These are phyloP conservation scores for Diploscapter pachys DNA, from an alignment of 1,140 invertebrate genomes.

Conservation along the genomic window DNA sequence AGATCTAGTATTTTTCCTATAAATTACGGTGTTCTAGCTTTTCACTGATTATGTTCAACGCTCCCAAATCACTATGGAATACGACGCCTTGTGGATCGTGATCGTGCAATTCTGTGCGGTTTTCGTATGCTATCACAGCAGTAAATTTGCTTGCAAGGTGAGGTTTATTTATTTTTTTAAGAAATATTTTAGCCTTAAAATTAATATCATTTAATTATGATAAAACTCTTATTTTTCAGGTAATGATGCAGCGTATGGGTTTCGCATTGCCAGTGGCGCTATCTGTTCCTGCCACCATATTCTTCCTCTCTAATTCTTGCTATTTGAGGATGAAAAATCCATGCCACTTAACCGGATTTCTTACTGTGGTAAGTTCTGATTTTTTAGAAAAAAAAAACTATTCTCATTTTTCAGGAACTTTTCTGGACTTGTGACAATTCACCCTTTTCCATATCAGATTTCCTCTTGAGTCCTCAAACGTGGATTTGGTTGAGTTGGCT, in stretches of 20 bases:
- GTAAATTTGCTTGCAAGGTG: constrained; percentile 59
- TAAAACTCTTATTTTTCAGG: constrained; percentile 35
- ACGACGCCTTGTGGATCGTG: constrained; percentile 56
- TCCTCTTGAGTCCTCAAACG: constrained; percentile 43
- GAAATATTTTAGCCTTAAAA: not conserved
- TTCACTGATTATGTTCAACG: constrained; percentile 52
- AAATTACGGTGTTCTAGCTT: constrained; percentile 27
- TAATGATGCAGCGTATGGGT: constrained; percentile 54
- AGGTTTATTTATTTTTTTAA: not conserved
- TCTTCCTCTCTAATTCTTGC: constrained; percentile 46
- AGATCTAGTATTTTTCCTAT: constrained; percentile 47
- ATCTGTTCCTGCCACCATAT: constrained; percentile 47
- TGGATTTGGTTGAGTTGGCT: constrained; percentile 57
- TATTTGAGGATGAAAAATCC: constrained; percentile 34
- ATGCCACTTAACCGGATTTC: constrained; percentile 47
- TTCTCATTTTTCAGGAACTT: constrained; percentile 24
- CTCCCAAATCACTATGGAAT: constrained; percentile 53
- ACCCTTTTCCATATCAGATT: constrained; percentile 31
- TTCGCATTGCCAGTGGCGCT: constrained; percentile 53
- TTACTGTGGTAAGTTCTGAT: constrained; percentile 43
- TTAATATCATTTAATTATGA: constrained; percentile 9
- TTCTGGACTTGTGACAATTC: constrained; percentile 49
- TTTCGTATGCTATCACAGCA: constrained; percentile 53
- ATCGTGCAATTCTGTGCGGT: constrained; percentile 52
- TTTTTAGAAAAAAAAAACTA: not conserved